Conservation (phyloP, 92 coral and sea anemone species). For the Actinostola sp. region DNA sequence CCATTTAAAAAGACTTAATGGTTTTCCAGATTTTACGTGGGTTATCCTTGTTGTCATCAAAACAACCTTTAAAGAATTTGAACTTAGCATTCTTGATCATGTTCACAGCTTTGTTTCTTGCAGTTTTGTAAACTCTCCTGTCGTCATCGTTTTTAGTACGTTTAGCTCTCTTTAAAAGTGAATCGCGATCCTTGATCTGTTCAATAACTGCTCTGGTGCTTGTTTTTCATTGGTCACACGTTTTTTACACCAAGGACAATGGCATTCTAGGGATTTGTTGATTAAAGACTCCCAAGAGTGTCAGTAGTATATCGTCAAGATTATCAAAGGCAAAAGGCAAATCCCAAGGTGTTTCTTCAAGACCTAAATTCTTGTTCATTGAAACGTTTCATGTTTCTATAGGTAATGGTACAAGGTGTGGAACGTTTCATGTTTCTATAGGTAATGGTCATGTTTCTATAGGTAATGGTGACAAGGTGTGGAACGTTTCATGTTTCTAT, state of each 20-base stretch:
- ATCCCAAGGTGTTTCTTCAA: constrained; percentile 34
- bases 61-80: constrained; percentile 8
- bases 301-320: constrained; percentile 22
- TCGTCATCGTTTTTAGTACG: constrained; percentile 5
- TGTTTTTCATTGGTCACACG: constrained; percentile 21
- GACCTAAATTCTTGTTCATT: constrained; percentile 32
- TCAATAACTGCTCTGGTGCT: constrained; percentile 21
- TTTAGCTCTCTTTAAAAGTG: constrained; percentile 5
- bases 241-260: constrained; percentile 40
- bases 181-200: constrained; percentile 30
- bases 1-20: constrained; percentile 12
- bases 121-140: constrained; percentile 14
- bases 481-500: too few species aligned
- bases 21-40: constrained; percentile 20
- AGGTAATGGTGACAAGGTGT: too few species aligned
- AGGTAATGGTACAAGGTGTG: too few species aligned
- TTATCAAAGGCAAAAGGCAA: constrained; percentile 27
- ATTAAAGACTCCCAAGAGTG: constrained; percentile 29
- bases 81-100: constrained; percentile 24
- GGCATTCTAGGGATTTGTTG: constrained; percentile 6
- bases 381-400: constrained; percentile 36
- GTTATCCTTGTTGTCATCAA: constrained; percentile 2
- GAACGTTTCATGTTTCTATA: too few species aligned
- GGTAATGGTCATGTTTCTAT: too few species aligned
- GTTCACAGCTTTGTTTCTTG: constrained; percentile 25